A percentile compares a stretch with the other conserved stretches of the same genome.
phyloP scores from a whole-genome alignment of 2,888 invertebrate species.

The Catocala sponsa region DNA sequence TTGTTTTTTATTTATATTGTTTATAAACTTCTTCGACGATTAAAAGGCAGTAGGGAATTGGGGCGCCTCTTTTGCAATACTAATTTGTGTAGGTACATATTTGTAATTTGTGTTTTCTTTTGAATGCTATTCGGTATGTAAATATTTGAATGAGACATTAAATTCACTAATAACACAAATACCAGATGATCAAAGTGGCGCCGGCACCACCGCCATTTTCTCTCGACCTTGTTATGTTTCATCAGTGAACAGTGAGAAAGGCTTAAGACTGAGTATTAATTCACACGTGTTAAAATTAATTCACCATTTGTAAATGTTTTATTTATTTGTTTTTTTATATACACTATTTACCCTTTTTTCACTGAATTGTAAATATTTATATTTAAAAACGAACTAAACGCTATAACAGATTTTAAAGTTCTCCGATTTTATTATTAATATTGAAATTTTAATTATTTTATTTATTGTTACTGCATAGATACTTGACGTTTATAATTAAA shows the following conservation, averaged over 20 bases:
- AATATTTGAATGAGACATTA: no score
- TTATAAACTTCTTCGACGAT: no score
- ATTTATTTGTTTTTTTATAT: conserved; percentile 47
- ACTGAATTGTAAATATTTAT: conserved; percentile 43
- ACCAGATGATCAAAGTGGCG: no score
- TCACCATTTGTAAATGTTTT: conserved; percentile 41
- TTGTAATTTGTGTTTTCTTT: not conserved
- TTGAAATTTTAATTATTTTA: conserved; percentile 7
- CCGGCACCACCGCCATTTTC: not conserved
- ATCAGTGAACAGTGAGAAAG: conserved; percentile 49
- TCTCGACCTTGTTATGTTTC: conserved; percentile 8
- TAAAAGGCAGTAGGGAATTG: no score
- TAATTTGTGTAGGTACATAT: no score
- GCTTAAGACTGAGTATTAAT: conserved; percentile 64
- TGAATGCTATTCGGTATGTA: no score
- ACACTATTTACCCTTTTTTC: conserved; percentile 35
- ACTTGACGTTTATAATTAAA: no score
- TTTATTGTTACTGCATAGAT: conserved; percentile 5
- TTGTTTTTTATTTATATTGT: no score
- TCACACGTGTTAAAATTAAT: conserved; percentile 58
- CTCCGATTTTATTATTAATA: conserved; percentile 5
- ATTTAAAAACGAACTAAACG: conserved; percentile 18
- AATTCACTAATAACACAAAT: no score
- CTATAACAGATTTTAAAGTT: conserved; percentile 15
- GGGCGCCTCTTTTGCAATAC: no score